Base-by-base conservation (phyloP, 1,140 invertebrate species). In the Polypedilum pembai region DNA sequence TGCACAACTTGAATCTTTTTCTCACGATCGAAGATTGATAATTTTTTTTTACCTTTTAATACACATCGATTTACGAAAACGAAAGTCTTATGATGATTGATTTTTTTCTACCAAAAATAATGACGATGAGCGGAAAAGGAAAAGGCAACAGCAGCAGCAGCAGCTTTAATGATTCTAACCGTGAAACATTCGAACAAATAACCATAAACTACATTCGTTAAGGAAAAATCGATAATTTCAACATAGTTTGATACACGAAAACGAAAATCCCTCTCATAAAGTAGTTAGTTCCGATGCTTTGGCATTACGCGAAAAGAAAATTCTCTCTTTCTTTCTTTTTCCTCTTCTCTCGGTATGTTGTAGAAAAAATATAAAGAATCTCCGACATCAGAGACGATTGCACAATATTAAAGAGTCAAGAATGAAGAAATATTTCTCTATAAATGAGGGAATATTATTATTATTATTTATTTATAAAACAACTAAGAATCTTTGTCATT, bases 151-250 rank as follows among this genome's bases (percentile, higher is more conserved):
- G 12, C 12, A 56, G 65, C 17, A 18, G 17, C 15, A 69, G 20
- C 65, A 20, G 65, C 65, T 69, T 69, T 69, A 69, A 69, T 69
- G 65, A 69, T 69, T 20, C 65, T 69, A 18, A 20, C 17, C 65
- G 65, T 69, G 65, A 69, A 69, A 69, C 65, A 69, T 69, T 69
- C 45, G 45, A 69, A 18, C 20, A 69, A 69, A 69, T 69, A 69
- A 69, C 65, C 65, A 69, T 69, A 69, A 69, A 69, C 65, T 69
- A 69, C 65, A 69, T 69, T 69, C 65, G 65, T 69, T 69, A 69
- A 69, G 65, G 65, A 21, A 69, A 69, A 69, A 69, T 69, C 65
- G 65, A 69, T 69, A 69, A 69, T 69, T 69, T 69, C 65, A 69
- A 69, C 65, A 69, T 69, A 69, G 65, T 69, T 69, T 69, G 65